Conservation (phyloP, 2,888 invertebrate genomes). For the Serrognathus titanus region DNA sequence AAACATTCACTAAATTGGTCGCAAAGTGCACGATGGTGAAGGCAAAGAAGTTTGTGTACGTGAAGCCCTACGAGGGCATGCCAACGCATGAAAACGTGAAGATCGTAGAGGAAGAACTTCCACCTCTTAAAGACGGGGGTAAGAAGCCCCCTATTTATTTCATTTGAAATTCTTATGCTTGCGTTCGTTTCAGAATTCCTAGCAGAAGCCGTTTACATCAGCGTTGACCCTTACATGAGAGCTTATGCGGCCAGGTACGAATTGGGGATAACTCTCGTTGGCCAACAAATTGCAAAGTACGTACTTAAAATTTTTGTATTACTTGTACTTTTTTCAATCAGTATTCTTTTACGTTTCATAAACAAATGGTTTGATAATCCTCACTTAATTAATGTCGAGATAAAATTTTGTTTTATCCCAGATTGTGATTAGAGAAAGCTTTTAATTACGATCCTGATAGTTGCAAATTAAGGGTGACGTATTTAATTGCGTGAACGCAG, state of each 20-base stretch:
- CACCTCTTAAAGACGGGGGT: slow-evolving; percentile 65
- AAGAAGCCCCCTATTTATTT: slow-evolving; percentile 17
- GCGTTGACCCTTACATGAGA: slow-evolving; percentile 73
- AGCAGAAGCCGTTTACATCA: slow-evolving; percentile 64
- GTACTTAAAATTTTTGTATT: slow-evolving; percentile 19
- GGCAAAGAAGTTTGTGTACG: slow-evolving; percentile 61
- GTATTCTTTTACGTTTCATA: no score
- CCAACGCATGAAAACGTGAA: slow-evolving; percentile 62
- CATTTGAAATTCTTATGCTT: not conserved
- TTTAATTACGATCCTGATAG: no score
- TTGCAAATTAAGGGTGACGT: no score
- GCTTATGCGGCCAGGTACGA: slow-evolving; percentile 51
- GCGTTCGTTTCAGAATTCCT: slow-evolving; percentile 57
- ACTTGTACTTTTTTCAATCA: not conserved
- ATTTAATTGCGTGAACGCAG: no score
- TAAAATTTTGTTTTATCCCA: not conserved
- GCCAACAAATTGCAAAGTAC: slow-evolving; percentile 68
- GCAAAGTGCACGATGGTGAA: slow-evolving; percentile 8
- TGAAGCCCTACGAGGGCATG: slow-evolving; percentile 61
- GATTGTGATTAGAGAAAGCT: no score
- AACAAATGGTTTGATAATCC: not conserved
- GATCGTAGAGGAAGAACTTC: slow-evolving; percentile 63
- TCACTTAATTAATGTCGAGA: not conserved
- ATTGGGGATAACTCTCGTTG: slow-evolving; percentile 63
- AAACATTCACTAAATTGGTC: not conserved